Percentiles rank a stretch among this genome's conserved stretches.
These are phyloP conservation scores for Axea sp. DNA, from an alignment of 2,888 invertebrate genomes.

Conservation along the genomic window DNA sequence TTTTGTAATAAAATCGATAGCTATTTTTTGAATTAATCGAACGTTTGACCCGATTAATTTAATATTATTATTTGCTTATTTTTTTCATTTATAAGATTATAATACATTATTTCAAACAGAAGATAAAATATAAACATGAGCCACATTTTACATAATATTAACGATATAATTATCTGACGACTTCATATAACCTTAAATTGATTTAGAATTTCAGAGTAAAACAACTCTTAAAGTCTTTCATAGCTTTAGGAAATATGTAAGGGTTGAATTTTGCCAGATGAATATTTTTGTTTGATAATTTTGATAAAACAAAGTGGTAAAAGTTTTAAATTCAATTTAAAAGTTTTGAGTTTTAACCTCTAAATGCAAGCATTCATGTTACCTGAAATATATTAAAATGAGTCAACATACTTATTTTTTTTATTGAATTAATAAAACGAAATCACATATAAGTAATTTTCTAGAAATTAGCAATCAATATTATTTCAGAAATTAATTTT, in stretches of 20 bases:
- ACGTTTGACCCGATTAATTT: too few species aligned
- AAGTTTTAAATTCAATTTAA: slow-evolving; percentile 35
- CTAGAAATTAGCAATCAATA: not conserved
- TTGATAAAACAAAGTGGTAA: slow-evolving; percentile 24
- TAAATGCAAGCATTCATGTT: not conserved
- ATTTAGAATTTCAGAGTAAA: not conserved
- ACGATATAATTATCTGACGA: too few species aligned
- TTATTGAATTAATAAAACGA: slow-evolving; percentile 27
- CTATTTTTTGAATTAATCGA: too few species aligned
- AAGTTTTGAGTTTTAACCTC: slow-evolving; percentile 13
- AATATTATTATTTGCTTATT: too few species aligned
- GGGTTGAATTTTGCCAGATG: not conserved
- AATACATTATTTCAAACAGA: too few species aligned
- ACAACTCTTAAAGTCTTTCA: not conserved
- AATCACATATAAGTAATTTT: slow-evolving; percentile 5
- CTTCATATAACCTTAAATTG: too few species aligned
- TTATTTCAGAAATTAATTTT: too few species aligned
- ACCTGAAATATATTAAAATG: slow-evolving; percentile 8
- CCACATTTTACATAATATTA: too few species aligned
- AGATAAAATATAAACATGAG: too few species aligned
- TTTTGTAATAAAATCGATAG: too few species aligned
- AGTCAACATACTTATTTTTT: slow-evolving; percentile 13
- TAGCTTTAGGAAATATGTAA: not conserved
- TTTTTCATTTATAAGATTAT: too few species aligned
- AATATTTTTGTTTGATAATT: slow-evolving; percentile 10